Conservation (phyloP, 2,113 vertebrate species). For the Pithys albifrons region DNA sequence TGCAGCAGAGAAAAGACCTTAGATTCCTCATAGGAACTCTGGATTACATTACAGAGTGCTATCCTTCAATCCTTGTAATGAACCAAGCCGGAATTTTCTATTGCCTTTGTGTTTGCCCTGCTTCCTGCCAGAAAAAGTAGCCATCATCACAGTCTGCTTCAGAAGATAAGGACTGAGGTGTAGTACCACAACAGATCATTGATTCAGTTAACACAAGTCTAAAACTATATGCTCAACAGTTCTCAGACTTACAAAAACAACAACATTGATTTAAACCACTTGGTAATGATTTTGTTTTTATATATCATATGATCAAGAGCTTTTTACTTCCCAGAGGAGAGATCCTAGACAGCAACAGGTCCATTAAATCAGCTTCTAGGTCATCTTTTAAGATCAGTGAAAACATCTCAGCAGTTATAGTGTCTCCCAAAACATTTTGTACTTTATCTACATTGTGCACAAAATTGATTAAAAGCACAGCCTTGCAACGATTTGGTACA, state of each 20-base stretch:
- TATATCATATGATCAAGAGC: neutral
- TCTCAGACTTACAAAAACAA: neutral
- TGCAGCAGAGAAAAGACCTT: neutral
- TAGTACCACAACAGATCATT: neutral
- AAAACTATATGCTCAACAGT: neutral
- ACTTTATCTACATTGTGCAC: neutral
- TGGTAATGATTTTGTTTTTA: neutral
- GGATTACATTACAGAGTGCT: neutral
- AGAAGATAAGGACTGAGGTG: neutral
- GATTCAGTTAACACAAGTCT: neutral
- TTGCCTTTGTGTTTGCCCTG: neutral
- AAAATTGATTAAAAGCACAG: neutral
- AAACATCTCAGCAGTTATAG: neutral
- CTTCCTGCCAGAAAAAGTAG: neutral
- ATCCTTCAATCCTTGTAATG: neutral
- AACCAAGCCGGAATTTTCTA: neutral
- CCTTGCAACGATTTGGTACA: neutral
- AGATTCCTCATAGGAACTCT: neutral
- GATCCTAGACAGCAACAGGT: neutral
- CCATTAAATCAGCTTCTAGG: neutral
- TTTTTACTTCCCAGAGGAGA: slow-evolving; percentile 3
- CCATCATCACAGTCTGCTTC: neutral
- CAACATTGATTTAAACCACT: neutral
- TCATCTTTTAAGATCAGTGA: neutral
- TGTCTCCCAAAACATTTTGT: neutral